These are phyloP conservation scores for Ceratosolen fusciceps DNA, from an alignment of 1,140 invertebrate genomes.

Conservation along the genomic window DNA sequence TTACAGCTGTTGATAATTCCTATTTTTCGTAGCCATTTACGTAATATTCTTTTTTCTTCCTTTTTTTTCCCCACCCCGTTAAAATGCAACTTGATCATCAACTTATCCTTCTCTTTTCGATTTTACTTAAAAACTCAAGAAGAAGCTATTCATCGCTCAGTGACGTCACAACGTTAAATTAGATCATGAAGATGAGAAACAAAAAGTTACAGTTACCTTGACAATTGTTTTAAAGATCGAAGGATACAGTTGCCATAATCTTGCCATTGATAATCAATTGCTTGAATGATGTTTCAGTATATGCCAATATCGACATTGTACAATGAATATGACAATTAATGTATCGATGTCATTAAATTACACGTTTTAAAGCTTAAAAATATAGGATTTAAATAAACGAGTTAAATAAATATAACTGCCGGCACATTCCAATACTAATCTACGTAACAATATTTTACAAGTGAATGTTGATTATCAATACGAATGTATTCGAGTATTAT, in stretches of 20 bases:
- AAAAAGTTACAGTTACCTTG: constrained; percentile 12
- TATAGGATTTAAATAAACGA: not conserved
- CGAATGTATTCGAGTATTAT: no score
- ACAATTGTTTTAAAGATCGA: not conserved
- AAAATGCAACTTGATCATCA: not conserved
- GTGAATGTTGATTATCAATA: no score
- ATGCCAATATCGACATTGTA: not conserved
- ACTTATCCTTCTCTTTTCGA: not conserved
- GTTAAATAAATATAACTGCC: not conserved
- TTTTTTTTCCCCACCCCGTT: not conserved
- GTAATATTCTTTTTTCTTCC: no score
- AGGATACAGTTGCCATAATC: not conserved
- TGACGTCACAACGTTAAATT: not conserved
- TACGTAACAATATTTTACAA: no score
- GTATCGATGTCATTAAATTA: not conserved
- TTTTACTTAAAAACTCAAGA: not conserved
- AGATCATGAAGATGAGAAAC: not conserved
- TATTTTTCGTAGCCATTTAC: not conserved
- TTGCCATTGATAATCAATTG: not conserved
- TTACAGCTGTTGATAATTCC: not conserved
- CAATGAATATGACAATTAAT: not conserved
- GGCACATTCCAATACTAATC: no score
- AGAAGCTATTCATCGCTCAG: not conserved
- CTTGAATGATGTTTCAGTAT: not conserved
- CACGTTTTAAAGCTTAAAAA: not conserved